Evolutionary conservation across 2,113 vertebrate genomes (phyloP).

Genomic region (Tiliqua scincoides): DNA sequence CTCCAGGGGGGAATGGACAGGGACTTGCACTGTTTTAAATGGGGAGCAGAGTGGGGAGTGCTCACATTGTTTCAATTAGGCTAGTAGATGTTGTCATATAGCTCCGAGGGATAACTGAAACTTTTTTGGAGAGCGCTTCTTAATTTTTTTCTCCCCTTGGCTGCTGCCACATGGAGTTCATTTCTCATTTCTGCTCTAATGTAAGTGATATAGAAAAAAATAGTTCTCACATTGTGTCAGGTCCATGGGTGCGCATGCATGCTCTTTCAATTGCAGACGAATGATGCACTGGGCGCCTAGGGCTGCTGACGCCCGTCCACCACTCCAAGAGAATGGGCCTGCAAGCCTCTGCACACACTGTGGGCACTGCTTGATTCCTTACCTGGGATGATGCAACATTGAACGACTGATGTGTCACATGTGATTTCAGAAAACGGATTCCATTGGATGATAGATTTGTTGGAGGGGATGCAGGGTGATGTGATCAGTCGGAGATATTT

Average conservation of each 20-base stretch:
- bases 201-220: conserved; percentile 62
- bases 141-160: conserved; percentile 32
- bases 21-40: conserved; percentile 46
- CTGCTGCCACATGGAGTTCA: conserved; percentile 74
- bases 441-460: not conserved
- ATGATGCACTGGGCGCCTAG: not conserved
- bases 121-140: conserved; percentile 51
- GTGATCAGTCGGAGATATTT: not conserved
- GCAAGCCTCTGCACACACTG: not conserved
- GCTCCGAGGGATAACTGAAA: conserved; percentile 74
- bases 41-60: conserved; percentile 30
- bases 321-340: not conserved
- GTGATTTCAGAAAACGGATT: not conserved
- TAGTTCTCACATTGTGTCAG: conserved; percentile 48
- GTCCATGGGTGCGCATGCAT: conserved; percentile 34
- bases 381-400: not conserved
- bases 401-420: not conserved
- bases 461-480: not conserved
- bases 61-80: conserved; percentile 77
- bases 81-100: conserved; percentile 70
- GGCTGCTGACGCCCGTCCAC: not conserved
- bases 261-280: conserved; percentile 14
- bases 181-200: conserved; percentile 67
- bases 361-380: not conserved
- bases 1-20: conserved; percentile 47